phyloP scores from a whole-genome alignment of 2,797 vertebrate genomes.

The Octomys mimax region DNA sequence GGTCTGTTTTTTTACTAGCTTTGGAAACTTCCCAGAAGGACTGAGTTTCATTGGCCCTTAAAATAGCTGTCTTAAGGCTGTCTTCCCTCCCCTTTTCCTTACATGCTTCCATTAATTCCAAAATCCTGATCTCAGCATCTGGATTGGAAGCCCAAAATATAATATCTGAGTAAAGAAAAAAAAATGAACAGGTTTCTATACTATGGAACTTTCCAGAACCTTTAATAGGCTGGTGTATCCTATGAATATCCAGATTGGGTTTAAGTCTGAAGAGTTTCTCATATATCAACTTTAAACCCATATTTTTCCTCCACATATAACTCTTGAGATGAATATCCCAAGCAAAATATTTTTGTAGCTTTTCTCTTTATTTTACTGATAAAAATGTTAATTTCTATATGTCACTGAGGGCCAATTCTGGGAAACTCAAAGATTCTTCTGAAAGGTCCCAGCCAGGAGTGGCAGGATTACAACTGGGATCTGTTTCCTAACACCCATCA shows the following conservation, averaged over 20 bases:
- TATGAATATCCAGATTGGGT: conserved; percentile 19
- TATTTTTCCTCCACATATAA: neutral
- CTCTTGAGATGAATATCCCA: conserved; percentile 28
- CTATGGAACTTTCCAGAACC: conserved; percentile 52
- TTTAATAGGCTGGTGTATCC: conserved; percentile 35
- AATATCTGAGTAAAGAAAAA: conserved; percentile 34
- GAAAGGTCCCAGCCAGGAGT: neutral
- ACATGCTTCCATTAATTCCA: neutral
- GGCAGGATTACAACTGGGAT: neutral
- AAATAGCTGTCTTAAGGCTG: neutral
- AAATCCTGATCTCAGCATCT: conserved; percentile 33
- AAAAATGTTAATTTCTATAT: neutral
- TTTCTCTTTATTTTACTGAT: conserved; percentile 22
- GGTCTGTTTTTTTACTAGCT: neutral
- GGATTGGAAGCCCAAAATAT: conserved; percentile 11
- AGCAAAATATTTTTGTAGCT: conserved; percentile 59
- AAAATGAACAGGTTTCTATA: conserved; percentile 62
- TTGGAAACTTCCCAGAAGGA: neutral
- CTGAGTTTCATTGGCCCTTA: neutral
- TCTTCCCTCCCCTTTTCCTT: neutral
- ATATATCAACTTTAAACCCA: conserved; percentile 42
- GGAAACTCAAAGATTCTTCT: neutral
- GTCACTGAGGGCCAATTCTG: neutral
- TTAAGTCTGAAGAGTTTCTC: conserved; percentile 18
- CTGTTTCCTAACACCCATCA: neutral